Conservation (phyloP, 2,888 invertebrate genomes). For the Ophion costatus region DNA sequence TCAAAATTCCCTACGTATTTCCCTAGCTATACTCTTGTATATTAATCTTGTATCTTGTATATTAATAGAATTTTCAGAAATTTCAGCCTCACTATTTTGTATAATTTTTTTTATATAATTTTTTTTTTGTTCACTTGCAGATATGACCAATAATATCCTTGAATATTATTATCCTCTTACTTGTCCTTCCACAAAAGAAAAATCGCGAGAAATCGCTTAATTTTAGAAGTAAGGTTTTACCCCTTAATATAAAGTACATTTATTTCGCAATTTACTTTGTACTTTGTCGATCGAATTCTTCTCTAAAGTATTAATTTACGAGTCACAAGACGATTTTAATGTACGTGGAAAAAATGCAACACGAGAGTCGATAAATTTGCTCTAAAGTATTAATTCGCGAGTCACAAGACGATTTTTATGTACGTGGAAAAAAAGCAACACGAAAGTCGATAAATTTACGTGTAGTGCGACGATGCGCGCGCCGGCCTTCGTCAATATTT, state of each 20-base stretch:
- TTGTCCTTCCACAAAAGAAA: no score
- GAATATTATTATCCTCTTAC: no score
- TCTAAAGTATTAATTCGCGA: neutral
- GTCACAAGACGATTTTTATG: neutral
- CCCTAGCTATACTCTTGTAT: no score
- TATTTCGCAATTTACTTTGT: neutral
- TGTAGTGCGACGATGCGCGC: neutral
- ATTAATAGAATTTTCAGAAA: no score
- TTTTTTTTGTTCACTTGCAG: no score
- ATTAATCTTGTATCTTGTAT: no score
- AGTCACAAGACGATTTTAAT: neutral
- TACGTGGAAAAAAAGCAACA: neutral
- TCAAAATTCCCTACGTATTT: no score
- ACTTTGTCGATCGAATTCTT: neutral
- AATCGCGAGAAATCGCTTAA: no score
- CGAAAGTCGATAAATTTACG: neutral
- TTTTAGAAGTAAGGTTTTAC: no score
- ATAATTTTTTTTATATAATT: no score
- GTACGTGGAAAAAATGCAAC: neutral
- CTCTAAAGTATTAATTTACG: neutral
- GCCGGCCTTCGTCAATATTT: slow-evolving; percentile 15
- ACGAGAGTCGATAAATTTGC: slow-evolving; percentile 3
- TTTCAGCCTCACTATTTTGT: no score
- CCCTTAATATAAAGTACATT: neutral
- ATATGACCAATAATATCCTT: no score